Conservation (phyloP, 2,888 invertebrate species). For the Neoaliturus tenellus region DNA sequence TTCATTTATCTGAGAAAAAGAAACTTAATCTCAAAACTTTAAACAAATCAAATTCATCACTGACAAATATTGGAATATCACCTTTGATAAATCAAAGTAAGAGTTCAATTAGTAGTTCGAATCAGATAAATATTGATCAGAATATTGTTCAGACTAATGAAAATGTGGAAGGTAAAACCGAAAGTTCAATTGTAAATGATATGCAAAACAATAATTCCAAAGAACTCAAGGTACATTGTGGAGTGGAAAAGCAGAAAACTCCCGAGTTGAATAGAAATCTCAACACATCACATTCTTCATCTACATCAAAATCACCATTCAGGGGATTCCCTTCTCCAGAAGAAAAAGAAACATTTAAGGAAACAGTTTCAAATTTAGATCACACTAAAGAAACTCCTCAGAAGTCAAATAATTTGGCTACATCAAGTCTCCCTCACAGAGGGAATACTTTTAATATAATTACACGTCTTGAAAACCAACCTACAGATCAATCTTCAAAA, state of each 20-base stretch:
- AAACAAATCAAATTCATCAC: not conserved
- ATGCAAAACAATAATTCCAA: too few relatives aligned
- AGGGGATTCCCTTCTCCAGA: not conserved
- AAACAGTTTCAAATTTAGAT: not conserved
- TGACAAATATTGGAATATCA: constrained; percentile 1
- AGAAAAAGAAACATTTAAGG: not conserved
- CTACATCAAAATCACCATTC: constrained; percentile 5
- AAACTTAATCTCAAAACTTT: constrained; percentile 13
- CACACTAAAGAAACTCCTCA: not conserved
- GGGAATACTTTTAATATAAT: not conserved
- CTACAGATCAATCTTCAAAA: not conserved
- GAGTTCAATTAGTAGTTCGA: not conserved
- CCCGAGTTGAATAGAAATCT: not conserved
- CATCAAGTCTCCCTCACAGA: not conserved
- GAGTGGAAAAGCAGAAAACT: not conserved
- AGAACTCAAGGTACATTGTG: not conserved
- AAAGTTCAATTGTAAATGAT: too few relatives aligned
- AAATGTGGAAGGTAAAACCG: too few relatives aligned
- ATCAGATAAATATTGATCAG: not conserved
- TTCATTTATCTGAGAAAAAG: constrained; percentile 32
- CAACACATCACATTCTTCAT: not conserved
- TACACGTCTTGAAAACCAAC: not conserved
- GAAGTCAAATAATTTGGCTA: not conserved
- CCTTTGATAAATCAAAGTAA: not conserved
- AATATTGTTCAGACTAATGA: not conserved